A percentile compares a stretch with the other conserved stretches of the same genome.
Conservation (phyloP, 2,113 vertebrate species). For the Egretta garzetta region DNA sequence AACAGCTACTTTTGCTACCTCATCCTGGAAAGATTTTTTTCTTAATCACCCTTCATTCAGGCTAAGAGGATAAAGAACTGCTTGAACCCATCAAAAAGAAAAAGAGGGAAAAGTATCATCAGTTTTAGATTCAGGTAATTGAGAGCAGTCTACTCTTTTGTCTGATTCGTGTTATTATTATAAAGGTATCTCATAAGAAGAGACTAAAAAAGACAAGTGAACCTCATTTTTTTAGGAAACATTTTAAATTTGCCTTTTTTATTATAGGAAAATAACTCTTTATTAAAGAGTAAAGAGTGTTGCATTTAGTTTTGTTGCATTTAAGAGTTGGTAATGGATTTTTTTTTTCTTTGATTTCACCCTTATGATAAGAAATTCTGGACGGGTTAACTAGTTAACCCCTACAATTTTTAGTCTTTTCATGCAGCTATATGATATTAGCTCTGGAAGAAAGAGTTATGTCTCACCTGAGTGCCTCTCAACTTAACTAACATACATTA, state of each 20-base stretch:
- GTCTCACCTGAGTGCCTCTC: background rate
- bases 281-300: background rate
- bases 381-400: background rate
- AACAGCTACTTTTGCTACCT: background rate
- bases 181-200: background rate
- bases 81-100: background rate
- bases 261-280: background rate
- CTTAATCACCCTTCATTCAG: background rate
- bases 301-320: background rate
- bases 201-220: background rate
- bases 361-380: background rate
- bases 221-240: background rate
- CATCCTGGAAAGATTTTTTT: background rate
- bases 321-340: background rate
- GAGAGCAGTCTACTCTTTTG: background rate
- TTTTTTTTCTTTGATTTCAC: background rate
- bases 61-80: background rate
- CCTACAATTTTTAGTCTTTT: background rate
- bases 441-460: background rate
- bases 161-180: background rate
- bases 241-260: background rate
- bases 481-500: background rate
- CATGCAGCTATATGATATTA: background rate
- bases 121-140: background rate
- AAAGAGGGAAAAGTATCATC: background rate